These are phyloP conservation scores for Saturnia pavonia DNA, from an alignment of 2,888 invertebrate genomes.

Conservation along the genomic window DNA sequence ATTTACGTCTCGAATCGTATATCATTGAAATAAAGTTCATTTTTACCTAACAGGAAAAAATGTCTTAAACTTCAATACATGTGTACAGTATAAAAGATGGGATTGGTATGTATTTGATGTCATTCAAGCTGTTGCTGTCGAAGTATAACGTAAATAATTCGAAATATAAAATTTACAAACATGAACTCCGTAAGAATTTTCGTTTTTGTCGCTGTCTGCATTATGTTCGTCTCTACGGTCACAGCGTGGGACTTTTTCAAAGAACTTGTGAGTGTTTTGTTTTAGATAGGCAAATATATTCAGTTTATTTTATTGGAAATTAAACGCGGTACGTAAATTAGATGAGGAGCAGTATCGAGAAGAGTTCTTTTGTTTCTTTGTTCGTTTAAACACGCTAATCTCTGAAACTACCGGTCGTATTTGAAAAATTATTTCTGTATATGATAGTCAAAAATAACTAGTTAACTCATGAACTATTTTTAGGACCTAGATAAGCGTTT, in stretches of 20 bases:
- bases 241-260: slow-evolving; percentile 38
- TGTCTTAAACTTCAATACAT: background rate
- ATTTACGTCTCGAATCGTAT: background rate
- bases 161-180: slow-evolving; percentile 13
- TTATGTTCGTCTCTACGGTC: slow-evolving; percentile 31
- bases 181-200: slow-evolving; percentile 31
- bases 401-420: too few species aligned
- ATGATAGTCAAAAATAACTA: too few species aligned
- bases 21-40: background rate
- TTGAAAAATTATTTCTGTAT: too few species aligned
- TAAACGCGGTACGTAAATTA: too few species aligned
- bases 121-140: background rate
- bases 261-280: slow-evolving; percentile 37
- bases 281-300: background rate
- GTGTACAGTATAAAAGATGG: background rate
- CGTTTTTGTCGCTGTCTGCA: slow-evolving; percentile 32
- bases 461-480: background rate
- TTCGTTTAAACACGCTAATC: too few species aligned
- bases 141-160: background rate
- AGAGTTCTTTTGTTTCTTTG: too few species aligned
- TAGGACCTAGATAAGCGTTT: background rate
- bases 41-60: background rate
- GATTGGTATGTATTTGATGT: background rate
- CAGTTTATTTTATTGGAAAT: too few species aligned
- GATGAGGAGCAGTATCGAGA: too few species aligned